Base-by-base conservation (phyloP, 2,888 invertebrate genomes). In the Eupeodes latifasciatus region DNA sequence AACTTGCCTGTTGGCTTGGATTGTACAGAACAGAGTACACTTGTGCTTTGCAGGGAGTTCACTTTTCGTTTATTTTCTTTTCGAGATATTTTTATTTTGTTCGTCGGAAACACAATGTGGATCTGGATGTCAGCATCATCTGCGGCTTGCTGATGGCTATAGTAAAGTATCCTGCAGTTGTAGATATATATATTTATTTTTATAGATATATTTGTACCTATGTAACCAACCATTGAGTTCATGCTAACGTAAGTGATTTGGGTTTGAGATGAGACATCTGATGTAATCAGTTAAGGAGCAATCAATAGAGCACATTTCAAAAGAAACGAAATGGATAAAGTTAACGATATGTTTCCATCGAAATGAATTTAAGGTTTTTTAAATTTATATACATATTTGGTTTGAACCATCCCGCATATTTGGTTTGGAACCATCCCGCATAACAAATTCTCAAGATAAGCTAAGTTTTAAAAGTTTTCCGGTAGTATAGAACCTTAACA, bases 141-240 rank as follows among this genome's bases (percentile, higher is more conserved):
- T 90, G 90, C 87, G 90, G 90, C 89, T 90, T 90, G 89, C 90
- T 89, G 89, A 90, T 89, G 89, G 89, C 87, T 89, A 84, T 85
- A 85, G 87, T 89, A 86, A 82, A 75, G 88, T 80, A 89, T 82
- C 81, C 80, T 81, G 84, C 80, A 85, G 81, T 89, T 79, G 72
- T 89, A 85, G 89, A 85, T 89, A 71, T 71, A 6, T 34, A 16
- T 62, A 5, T 16, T 14, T 59, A 36, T 34, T 10, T 40, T 5
- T 55, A 3, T 40, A 19, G 55, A 14, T 12, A 5, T 90, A 89
- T 85, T 64, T 47, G 9, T 40, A 12, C 10, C 2, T 7, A n/a
- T 9, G 9, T 53, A 4, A 66, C 27, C 64, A 27, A 47, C 44
- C 44, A 36, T 53, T 69, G 47, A 88, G 81, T 81, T 88, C 85